Evolutionary conservation across 2,888 invertebrate species (phyloP), one percentile per base, ranked within the genome.

Genomic region (Latrodectus elegans): DNA sequence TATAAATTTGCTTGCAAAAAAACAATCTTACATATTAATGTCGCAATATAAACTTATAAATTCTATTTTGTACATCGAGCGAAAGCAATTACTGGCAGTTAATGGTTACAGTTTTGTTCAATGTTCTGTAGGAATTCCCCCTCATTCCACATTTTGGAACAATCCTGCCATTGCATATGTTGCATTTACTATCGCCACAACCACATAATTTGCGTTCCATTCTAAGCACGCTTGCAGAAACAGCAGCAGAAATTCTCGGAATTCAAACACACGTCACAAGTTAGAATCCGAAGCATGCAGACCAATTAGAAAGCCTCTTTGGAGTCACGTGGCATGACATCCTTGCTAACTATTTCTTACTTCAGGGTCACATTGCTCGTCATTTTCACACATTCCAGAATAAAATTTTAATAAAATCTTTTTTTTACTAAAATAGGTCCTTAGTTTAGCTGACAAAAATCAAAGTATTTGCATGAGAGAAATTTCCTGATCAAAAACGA

Each of bases 351-450:
- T 81, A 81, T 82, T 75, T 55, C n/a, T 10, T 15, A n/a, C 6
- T 60, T 12, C 60, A n/a, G 65, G 74, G 52, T 53, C 67, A 53
- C 73, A 55, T 65, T 70, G 82, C 55, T 72, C 60, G 17, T 14
- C 64, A 17, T 51, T 80, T n/a, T 72, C 68, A 53, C 17, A 11
- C 53, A 26, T 75, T 49, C 75, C 65, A 68, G 74, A 82, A 75
- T 68, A 70, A 82, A 82, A 82, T 82, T 82, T 82, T 70, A 82
- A 68, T 75, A 65, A 60, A 70, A 75, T 52, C 26, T 55, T 60
- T 70, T 10, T 60, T 68, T 68, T 38, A 38, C 6, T 38, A 4
- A 38, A 38, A 38, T 6, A 38, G 38, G 0, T 38, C 3, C 1
- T 2, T 6, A 6, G 38, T 38, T 38, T 38, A 0, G 6, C 6